Percentiles rank a stretch among this genome's conserved stretches.
Evolutionary conservation across 1,140 invertebrate species (phyloP).

Genomic region (Drosophila murphyi): DNA sequence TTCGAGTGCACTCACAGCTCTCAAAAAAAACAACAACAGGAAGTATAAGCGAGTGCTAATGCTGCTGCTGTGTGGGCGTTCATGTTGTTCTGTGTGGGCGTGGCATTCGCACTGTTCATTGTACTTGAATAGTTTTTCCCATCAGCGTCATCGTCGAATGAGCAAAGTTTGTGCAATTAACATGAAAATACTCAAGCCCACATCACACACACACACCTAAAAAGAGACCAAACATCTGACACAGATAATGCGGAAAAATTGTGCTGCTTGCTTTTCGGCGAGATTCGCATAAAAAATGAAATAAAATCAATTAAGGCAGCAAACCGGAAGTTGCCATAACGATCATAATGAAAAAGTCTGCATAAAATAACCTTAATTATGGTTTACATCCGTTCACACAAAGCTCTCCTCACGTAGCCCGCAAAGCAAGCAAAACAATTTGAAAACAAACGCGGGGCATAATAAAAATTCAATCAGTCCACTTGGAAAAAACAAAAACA

Average conservation of each 20-base stretch:
- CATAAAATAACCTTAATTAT: conserved; percentile 82
- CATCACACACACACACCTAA: conserved; percentile 39
- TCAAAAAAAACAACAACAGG: conserved; percentile 26
- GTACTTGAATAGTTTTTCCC: conserved; percentile 69
- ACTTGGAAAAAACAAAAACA: conserved; percentile 16
- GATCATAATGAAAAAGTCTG: conserved; percentile 66
- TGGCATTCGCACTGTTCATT: conserved; percentile 42
- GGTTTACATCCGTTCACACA: conserved; percentile 55
- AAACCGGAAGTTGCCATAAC: conserved; percentile 51
- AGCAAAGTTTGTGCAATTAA: conserved; percentile 75
- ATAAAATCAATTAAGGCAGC: conserved; percentile 78
- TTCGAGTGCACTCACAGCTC: conserved; percentile 63
- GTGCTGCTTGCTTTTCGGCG: conserved; percentile 27
- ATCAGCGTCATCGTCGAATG: conserved; percentile 35
- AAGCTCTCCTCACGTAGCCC: not conserved
- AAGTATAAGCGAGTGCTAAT: conserved; percentile 44
- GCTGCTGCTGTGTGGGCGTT: conserved; percentile 37
- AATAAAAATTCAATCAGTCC: conserved; percentile 80
- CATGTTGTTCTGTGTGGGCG: conserved; percentile 28
- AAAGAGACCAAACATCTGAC: conserved; percentile 13
- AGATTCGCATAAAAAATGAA: conserved; percentile 70
- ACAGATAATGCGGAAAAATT: conserved; percentile 26
- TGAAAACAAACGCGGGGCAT: conserved; percentile 60
- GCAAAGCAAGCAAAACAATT: conserved; percentile 62
- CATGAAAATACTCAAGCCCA: conserved; percentile 61